Conservation (phyloP, 2,113 vertebrate genomes). For the Aythya baeri region DNA sequence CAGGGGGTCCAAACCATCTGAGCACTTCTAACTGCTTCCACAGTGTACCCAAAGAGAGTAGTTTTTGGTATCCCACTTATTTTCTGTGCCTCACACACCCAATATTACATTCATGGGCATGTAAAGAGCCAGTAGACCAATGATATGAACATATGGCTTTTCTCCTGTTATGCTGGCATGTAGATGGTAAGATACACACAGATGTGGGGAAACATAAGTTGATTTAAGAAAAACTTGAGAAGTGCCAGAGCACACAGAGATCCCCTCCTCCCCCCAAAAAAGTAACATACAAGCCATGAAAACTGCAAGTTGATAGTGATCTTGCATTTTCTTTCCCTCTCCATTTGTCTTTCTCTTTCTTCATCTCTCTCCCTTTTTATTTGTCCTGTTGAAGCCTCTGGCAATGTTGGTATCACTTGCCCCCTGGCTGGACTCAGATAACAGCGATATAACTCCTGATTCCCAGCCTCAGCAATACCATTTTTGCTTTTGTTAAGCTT, state of each 20-base stretch:
- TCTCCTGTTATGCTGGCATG: slow-evolving; percentile 1
- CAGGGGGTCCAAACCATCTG: not conserved
- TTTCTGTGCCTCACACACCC: not conserved
- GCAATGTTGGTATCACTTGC: not conserved
- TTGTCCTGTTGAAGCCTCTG: not conserved
- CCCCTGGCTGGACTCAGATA: not conserved
- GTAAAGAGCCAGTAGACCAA: not conserved
- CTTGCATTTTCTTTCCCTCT: not conserved
- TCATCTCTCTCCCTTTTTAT: not conserved
- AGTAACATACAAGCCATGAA: not conserved
- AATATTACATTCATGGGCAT: not conserved
- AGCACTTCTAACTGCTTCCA: not conserved
- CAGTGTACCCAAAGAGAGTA: not conserved
- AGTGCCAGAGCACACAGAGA: slow-evolving; percentile 24
- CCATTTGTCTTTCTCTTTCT: not conserved
- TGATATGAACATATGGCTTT: slow-evolving; percentile 20
- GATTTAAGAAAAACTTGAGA: slow-evolving; percentile 39
- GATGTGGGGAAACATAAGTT: not conserved
- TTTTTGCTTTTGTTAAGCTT: slow-evolving; percentile 31
- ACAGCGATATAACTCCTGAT: not conserved
- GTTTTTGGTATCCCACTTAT: not conserved
- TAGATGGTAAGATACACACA: not conserved
- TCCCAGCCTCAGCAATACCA: not conserved
- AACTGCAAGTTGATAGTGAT: not conserved
- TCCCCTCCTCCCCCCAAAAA: rapidly evolving